A percentile compares a stretch with the other conserved stretches of the same genome.
These are phyloP conservation scores for Galleria mellonella DNA, from an alignment of 1,140 invertebrate species.

Conservation along the genomic window DNA sequence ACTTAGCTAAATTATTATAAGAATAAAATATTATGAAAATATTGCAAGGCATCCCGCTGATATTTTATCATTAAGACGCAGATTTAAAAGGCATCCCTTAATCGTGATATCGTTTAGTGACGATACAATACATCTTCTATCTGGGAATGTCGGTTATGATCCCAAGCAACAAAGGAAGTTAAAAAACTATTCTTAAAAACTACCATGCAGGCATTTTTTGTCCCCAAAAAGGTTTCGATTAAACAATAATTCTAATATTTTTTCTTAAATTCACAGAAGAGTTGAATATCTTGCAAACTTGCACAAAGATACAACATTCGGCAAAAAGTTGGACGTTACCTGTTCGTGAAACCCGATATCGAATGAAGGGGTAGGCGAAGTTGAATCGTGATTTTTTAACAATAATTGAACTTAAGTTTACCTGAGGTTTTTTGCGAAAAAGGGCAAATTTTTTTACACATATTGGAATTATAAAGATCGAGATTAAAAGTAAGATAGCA, in stretches of 20 bases:
- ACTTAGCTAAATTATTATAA: constrained; percentile 30
- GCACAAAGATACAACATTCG: constrained; percentile 49
- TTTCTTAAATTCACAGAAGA: constrained; percentile 52
- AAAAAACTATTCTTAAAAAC: constrained; percentile 59
- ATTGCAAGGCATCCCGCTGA: constrained; percentile 57
- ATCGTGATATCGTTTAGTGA: constrained; percentile 50
- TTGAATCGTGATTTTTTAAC: constrained; percentile 47
- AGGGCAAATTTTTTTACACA: constrained; percentile 50
- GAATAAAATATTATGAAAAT: constrained; percentile 61
- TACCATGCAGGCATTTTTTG: constrained; percentile 52
- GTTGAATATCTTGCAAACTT: constrained; percentile 62
- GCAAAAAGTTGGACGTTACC: constrained; percentile 65
- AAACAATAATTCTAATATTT: constrained; percentile 54
- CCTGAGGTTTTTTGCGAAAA: constrained; percentile 49
- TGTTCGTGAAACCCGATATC: constrained; percentile 68
- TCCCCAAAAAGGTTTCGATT: constrained; percentile 48
- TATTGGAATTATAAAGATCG: constrained; percentile 44
- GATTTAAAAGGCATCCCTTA: constrained; percentile 40
- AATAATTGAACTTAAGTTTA: constrained; percentile 34
- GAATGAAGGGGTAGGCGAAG: constrained; percentile 66
- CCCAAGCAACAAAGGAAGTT: constrained; percentile 54
- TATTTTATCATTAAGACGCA: constrained; percentile 61
- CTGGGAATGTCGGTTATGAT: constrained; percentile 69
- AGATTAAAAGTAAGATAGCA: constrained; percentile 61
- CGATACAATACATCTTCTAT: constrained; percentile 51